These are phyloP conservation scores for Pediacus dermestoides DNA, from an alignment of 2,888 invertebrate species.

Conservation along the genomic window DNA sequence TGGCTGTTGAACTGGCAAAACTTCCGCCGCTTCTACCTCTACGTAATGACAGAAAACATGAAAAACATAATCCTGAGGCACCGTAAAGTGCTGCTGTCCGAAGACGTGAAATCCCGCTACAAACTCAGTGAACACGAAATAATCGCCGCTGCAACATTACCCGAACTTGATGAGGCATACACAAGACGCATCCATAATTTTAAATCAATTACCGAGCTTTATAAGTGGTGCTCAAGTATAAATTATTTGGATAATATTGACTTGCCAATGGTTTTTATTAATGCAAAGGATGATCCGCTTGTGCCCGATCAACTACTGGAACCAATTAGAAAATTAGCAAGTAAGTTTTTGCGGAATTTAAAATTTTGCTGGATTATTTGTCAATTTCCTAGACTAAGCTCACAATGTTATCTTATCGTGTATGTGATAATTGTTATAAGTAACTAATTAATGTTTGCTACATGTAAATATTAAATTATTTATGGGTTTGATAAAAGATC, in stretches of 20 bases:
- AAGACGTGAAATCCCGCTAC: conserved; percentile 66
- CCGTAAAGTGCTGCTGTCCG: conserved; percentile 69
- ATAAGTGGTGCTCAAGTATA: conserved; percentile 80
- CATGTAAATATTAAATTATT: no score
- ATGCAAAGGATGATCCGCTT: conserved; percentile 88
- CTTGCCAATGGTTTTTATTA: conserved; percentile 87
- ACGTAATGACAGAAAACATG: conserved; percentile 90
- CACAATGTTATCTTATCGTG: no score
- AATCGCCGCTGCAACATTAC: conserved; percentile 80
- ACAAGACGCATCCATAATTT: conserved; percentile 79
- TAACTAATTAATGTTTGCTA: no score
- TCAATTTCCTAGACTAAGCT: no score
- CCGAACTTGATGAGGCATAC: conserved; percentile 86
- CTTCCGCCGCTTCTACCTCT: conserved; percentile 84
- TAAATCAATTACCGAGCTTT: conserved; percentile 72
- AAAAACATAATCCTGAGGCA: conserved; percentile 84
- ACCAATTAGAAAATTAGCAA: conserved; percentile 69
- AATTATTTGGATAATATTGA: conserved; percentile 75
- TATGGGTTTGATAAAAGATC: no score
- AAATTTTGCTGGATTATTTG: no score
- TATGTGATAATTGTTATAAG: no score
- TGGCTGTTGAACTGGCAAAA: conserved; percentile 84
- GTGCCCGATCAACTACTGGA: conserved; percentile 75
- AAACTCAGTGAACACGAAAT: conserved; percentile 77
- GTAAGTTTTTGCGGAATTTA: no score